These are phyloP conservation scores for Pristionchus arcanus DNA, from an alignment of 2,888 invertebrate species.

Conservation along the genomic window DNA sequence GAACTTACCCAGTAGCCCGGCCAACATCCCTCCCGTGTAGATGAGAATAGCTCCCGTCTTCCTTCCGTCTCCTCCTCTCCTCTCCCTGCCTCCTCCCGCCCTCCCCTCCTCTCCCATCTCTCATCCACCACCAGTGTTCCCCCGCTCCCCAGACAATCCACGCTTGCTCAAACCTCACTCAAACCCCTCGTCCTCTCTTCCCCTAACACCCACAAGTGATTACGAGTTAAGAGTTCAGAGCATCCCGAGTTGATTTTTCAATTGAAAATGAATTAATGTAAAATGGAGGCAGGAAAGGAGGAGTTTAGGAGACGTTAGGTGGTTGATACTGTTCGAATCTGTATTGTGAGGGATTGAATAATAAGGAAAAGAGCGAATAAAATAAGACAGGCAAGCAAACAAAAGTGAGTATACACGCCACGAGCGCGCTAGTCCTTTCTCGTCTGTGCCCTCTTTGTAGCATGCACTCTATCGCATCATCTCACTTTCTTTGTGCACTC, in stretches of 20 bases:
- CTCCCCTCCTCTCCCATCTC: background rate
- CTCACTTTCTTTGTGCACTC: background rate
- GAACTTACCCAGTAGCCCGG: background rate
- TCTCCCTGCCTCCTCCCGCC: background rate
- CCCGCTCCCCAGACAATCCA: background rate
- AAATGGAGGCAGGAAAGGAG: background rate
- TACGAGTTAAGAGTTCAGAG: background rate
- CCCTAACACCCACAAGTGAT: background rate
- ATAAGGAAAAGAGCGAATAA: background rate
- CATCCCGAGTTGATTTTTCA: background rate
- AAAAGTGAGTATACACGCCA: background rate
- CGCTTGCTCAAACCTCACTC: background rate
- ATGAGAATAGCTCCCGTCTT: background rate
- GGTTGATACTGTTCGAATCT: background rate
- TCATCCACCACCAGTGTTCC: background rate
- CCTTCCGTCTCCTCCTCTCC: background rate
- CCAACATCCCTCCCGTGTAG: background rate
- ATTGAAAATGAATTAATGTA: background rate
- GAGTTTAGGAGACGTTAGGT: background rate
- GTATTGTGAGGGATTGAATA: background rate
- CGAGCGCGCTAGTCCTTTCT: background rate
- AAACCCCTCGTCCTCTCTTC: slow-evolving; percentile 3
- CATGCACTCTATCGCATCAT: background rate
- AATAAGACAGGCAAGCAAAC: background rate
- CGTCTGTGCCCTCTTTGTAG: background rate